Percentiles rank a stretch among this genome's conserved stretches.
phyloP scores from a whole-genome alignment of 2,113 vertebrate genomes.

The Callipepla californica region DNA sequence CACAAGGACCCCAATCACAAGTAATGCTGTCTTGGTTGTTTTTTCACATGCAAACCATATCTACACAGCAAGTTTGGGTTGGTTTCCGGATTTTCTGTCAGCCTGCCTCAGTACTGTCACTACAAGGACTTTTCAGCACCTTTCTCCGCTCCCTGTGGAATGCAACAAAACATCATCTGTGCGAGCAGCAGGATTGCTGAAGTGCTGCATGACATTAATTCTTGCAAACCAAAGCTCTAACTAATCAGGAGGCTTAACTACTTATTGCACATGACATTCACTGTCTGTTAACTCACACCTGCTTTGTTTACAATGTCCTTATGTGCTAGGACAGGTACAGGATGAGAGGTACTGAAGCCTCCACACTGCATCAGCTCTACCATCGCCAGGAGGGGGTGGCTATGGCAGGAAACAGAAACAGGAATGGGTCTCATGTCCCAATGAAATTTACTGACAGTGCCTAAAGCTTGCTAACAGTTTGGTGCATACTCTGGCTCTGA shows the following conservation, averaged over 20 bases:
- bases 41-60: not conserved
- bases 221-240: constrained; percentile 7
- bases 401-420: not conserved
- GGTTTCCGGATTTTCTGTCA: not conserved
- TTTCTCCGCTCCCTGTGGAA: not conserved
- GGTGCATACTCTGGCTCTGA: not conserved
- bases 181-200: not conserved
- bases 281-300: not conserved
- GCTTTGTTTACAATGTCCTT: not conserved
- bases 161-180: not conserved
- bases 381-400: not conserved
- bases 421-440: not conserved
- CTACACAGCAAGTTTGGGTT: not conserved
- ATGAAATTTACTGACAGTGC: not conserved
- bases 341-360: not conserved
- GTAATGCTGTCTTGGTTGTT: not conserved
- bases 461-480: not conserved
- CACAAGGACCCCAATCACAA: not conserved
- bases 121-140: not conserved
- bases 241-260: not conserved
- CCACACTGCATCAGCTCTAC: not conserved
- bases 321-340: not conserved
- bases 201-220: not conserved
- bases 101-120: not conserved
- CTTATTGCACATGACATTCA: not conserved